Evolutionary conservation across 2,797 vertebrate genomes (phyloP).

Genomic region (Ataeniobius toweri): DNA sequence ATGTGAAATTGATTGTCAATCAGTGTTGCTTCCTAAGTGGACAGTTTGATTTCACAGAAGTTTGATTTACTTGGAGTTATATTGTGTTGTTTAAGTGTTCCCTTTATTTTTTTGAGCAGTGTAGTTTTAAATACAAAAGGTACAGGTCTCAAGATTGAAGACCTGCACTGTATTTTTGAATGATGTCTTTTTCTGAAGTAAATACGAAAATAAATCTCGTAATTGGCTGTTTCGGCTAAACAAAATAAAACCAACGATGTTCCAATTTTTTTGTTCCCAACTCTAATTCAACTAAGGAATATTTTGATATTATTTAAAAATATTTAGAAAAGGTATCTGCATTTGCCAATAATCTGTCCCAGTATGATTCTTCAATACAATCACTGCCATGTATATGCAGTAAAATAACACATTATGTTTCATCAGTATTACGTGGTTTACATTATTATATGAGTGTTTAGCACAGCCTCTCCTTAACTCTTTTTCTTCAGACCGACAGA

Average conservation of each 20-base stretch:
- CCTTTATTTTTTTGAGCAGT: too few species aligned
- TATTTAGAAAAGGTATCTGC: not conserved
- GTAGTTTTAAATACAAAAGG: not conserved
- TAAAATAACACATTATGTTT: not conserved
- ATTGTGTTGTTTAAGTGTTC: too few species aligned
- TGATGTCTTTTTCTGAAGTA: not conserved
- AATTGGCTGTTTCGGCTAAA: not conserved
- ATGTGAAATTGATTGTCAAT: too few species aligned
- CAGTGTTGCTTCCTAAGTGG: too few species aligned
- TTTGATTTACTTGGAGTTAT: too few species aligned
- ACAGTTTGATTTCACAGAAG: too few species aligned
- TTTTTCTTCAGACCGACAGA: not conserved
- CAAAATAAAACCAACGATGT: not conserved
- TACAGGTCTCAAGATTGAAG: not conserved
- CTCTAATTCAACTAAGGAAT: not conserved
- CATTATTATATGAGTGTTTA: not conserved
- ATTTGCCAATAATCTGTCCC: not conserved
- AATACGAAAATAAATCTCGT: not conserved
- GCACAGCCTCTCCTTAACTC: not conserved
- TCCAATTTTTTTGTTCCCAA: not conserved
- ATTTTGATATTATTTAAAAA: not conserved
- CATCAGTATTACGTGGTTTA: not conserved
- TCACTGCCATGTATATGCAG: not conserved
- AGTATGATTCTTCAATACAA: not conserved
- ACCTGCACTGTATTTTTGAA: not conserved